Percentiles rank a stretch among this genome's conserved stretches.
Conservation (phyloP, 2,113 vertebrate genomes). For the Hippocampus zosterae region DNA sequence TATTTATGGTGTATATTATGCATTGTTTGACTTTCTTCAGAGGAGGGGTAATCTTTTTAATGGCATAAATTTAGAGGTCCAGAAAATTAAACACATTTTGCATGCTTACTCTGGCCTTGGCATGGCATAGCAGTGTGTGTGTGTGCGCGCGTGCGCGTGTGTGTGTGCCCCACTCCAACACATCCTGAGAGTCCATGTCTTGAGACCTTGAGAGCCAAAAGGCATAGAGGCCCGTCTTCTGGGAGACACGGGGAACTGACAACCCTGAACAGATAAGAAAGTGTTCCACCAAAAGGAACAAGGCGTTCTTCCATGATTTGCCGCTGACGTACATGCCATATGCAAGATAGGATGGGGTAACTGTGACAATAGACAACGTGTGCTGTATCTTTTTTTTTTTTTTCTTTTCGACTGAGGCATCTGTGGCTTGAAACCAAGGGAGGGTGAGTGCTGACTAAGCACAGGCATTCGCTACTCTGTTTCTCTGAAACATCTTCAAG, state of each 20-base stretch:
- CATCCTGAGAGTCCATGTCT: constrained; percentile 77
- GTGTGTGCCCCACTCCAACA: constrained; percentile 52
- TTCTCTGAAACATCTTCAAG: constrained; percentile 83
- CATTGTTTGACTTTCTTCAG: not conserved
- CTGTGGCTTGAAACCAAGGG: constrained; percentile 57
- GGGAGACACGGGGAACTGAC: constrained; percentile 56
- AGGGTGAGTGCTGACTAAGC: constrained; percentile 67
- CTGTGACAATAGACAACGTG: constrained; percentile 23
- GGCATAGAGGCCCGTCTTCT: constrained; percentile 63
- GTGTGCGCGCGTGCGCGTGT: constrained; percentile 24
- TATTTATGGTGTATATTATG: not conserved
- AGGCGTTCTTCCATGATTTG: constrained; percentile 62
- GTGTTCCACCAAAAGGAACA: constrained; percentile 70
- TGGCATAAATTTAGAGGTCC: constrained; percentile 15
- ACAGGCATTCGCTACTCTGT: constrained; percentile 78
- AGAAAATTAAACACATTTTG: constrained; percentile 36
- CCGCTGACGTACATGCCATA: constrained; percentile 67
- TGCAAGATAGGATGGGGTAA: constrained; percentile 61
- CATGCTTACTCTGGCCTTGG: constrained; percentile 59
- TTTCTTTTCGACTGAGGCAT: constrained; percentile 72
- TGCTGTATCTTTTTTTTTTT: constrained; percentile 1
- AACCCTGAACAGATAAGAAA: constrained; percentile 76
- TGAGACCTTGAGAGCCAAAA: constrained; percentile 78
- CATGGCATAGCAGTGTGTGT: constrained; percentile 44
- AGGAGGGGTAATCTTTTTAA: not conserved